These are phyloP conservation scores for Temnothorax nylanderi DNA, from an alignment of 1,140 invertebrate genomes.

Conservation along the genomic window DNA sequence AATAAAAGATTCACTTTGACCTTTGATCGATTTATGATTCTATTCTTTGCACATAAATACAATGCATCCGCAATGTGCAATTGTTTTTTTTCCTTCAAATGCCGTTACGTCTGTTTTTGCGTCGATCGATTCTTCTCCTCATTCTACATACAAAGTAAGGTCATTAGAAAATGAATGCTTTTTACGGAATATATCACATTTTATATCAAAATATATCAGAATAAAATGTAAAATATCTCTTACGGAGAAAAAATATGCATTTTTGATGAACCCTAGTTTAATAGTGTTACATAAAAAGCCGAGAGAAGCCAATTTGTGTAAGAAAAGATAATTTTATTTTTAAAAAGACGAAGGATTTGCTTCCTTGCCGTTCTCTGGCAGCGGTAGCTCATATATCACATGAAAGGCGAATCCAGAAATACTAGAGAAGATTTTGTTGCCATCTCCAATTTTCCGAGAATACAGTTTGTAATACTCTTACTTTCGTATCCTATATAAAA, in stretches of 20 bases:
- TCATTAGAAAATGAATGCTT: background rate
- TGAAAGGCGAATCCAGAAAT: background rate
- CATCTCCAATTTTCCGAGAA: background rate
- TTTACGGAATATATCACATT: background rate
- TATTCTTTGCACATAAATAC: background rate
- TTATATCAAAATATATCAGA: background rate
- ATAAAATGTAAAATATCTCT: background rate
- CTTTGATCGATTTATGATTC: constrained; percentile 23
- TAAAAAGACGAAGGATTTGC: background rate
- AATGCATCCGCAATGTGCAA: background rate
- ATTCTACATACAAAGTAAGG: constrained; percentile 19
- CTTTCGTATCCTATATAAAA: background rate
- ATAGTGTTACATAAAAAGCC: background rate
- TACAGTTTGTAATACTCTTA: background rate
- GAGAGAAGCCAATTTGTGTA: background rate
- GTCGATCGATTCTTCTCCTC: background rate
- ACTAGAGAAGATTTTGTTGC: background rate
- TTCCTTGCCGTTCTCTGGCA: background rate
- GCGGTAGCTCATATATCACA: background rate
- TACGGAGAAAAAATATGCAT: background rate
- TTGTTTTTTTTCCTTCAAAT: constrained; percentile 11
- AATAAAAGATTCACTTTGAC: background rate
- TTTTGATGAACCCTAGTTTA: background rate
- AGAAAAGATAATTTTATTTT: background rate
- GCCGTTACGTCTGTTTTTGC: background rate